These are phyloP conservation scores for Trichosurus vulpecula DNA, from an alignment of 2,797 vertebrate genomes.

Conservation along the genomic window DNA sequence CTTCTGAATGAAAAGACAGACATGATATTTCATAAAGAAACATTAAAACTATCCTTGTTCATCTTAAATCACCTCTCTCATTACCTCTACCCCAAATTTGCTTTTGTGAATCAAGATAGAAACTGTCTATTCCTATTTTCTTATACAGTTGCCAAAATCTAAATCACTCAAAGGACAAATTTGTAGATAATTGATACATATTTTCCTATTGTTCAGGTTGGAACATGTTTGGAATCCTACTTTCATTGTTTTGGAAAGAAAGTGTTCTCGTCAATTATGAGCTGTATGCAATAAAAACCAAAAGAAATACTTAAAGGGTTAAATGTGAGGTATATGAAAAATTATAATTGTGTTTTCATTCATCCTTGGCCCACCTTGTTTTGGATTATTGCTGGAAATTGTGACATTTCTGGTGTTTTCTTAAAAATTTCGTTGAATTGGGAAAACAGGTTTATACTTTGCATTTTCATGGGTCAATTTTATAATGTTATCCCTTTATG, in stretches of 20 bases:
- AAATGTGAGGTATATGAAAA: constrained; percentile 65
- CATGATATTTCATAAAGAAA: constrained; percentile 24
- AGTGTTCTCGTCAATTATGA: constrained; percentile 64
- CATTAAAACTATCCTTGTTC: constrained; percentile 13
- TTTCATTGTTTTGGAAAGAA: constrained; percentile 59
- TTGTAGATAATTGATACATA: constrained; percentile 60
- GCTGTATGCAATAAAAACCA: constrained; percentile 75
- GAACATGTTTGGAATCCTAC: neutral
- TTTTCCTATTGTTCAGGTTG: constrained; percentile 62
- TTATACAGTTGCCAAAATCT: constrained; percentile 18
- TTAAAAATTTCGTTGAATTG: constrained; percentile 77
- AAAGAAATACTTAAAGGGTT: constrained; percentile 73
- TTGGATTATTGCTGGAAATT: constrained; percentile 61
- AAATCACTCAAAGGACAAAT: constrained; percentile 20
- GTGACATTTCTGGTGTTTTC: constrained; percentile 62
- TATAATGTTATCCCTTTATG: constrained; percentile 41
- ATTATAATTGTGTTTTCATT: constrained; percentile 72
- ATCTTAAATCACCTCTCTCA: constrained; percentile 12
- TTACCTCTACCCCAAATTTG: constrained; percentile 7
- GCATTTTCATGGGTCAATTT: constrained; percentile 71
- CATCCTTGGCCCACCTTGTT: constrained; percentile 59
- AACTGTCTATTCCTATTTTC: constrained; percentile 7
- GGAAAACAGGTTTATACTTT: constrained; percentile 77
- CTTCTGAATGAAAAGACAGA: constrained; percentile 41
- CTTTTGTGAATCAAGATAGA: constrained; percentile 42